These are phyloP conservation scores for Eutrigla gurnardus DNA, from an alignment of 2,797 vertebrate species.

Conservation along the genomic window DNA sequence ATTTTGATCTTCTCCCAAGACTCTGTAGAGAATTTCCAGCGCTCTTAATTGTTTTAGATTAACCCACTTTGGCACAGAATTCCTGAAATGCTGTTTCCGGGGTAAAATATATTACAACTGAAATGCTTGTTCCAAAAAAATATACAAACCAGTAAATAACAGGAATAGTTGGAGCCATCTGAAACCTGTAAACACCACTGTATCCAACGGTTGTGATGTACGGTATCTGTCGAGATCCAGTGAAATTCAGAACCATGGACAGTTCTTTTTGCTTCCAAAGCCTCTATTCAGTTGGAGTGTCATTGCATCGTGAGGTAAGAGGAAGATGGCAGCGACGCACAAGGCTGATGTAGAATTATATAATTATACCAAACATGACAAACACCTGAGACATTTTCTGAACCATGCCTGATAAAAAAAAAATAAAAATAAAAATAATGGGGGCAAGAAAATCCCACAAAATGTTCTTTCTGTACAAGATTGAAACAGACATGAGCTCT, in stretches of 20 bases:
- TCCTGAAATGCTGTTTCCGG: constrained; percentile 60
- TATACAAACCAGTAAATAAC: constrained; percentile 4
- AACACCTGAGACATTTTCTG: neutral
- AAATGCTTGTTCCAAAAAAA: constrained; percentile 11
- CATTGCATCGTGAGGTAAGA: constrained; percentile 4
- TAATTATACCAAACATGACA: constrained; percentile 28
- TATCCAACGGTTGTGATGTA: constrained; percentile 43
- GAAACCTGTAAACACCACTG: constrained; percentile 18
- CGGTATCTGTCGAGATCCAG: constrained; percentile 32
- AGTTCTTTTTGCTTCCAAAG: constrained; percentile 44
- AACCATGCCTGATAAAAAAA: neutral
- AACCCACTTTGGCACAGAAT: constrained; percentile 69
- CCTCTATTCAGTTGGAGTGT: constrained; percentile 36
- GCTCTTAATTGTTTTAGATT: constrained; percentile 73
- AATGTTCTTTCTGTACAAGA: constrained; percentile 12
- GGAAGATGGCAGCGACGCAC: constrained; percentile 7
- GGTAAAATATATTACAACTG: constrained; percentile 22
- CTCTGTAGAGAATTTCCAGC: constrained; percentile 58
- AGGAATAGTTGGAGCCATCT: constrained; percentile 22
- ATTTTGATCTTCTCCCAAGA: constrained; percentile 68
- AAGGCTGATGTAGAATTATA: constrained; percentile 27
- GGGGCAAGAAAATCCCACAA: no score
- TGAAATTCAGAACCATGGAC: constrained; percentile 66
- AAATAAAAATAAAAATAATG: no score
- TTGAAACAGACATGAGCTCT: constrained; percentile 43